Conservation (phyloP, 2,797 vertebrate species). For the Labeo calbasu region DNA sequence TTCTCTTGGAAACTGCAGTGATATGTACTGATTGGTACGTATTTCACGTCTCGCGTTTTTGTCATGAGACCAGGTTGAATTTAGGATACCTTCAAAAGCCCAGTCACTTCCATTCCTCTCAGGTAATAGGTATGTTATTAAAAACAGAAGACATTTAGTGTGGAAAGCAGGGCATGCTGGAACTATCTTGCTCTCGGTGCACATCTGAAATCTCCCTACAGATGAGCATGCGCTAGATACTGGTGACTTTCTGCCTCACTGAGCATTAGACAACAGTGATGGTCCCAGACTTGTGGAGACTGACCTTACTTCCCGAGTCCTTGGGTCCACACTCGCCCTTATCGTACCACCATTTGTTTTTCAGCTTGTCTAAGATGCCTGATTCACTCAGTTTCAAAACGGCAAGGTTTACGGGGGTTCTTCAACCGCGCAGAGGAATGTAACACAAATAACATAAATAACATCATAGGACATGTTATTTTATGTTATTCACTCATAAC, state of each 20-base stretch:
- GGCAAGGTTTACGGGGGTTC: slow-evolving; percentile 99
- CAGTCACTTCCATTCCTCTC: slow-evolving; percentile 26
- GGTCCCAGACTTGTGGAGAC: slow-evolving; percentile 80
- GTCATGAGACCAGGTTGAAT: neutral
- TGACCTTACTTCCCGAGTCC: slow-evolving; percentile 99
- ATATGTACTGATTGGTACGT: no score
- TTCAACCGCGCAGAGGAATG: slow-evolving; percentile 91
- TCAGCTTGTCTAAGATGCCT: slow-evolving; percentile 99
- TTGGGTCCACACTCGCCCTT: slow-evolving; percentile 99
- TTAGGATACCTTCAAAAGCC: slow-evolving; percentile 26
- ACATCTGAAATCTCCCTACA: slow-evolving; percentile 44
- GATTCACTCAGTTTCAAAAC: slow-evolving; percentile 99
- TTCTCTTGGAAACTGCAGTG: no score
- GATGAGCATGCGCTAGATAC: slow-evolving; percentile 49
- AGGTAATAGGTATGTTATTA: slow-evolving; percentile 19
- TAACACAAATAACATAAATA: slow-evolving; percentile 99
- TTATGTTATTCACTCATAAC: slow-evolving; percentile 95
- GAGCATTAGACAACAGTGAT: slow-evolving; percentile 66
- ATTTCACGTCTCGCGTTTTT: no score
- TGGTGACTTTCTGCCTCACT: slow-evolving; percentile 36
- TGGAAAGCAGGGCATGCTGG: slow-evolving; percentile 43
- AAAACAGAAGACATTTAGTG: slow-evolving; percentile 39
- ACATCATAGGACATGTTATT: slow-evolving; percentile 99
- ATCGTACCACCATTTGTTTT: slow-evolving; percentile 99
- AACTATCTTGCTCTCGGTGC: slow-evolving; percentile 25